Evolutionary conservation across 2,113 vertebrate species (phyloP), one percentile per base, ranked within the genome.

Genomic region (Pantherophis guttatus): DNA sequence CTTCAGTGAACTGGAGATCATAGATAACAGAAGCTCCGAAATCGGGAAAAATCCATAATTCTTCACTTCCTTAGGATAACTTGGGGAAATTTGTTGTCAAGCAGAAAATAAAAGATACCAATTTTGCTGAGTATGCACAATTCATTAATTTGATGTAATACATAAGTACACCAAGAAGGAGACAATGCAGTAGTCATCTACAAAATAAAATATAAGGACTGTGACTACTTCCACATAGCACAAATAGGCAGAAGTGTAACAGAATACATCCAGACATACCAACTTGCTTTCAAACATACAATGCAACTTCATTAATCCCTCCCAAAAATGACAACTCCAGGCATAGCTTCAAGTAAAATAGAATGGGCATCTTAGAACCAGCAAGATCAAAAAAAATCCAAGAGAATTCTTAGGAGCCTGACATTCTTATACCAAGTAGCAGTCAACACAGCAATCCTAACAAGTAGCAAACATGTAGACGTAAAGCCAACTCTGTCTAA

Each of bases 1-100:
- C 94, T 95, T 94, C 93, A 95, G 58, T 91, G 2, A 59, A 75
- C 55, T 0, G 0, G 53, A 94, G 21, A 93, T 8, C 39, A 91
- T 94, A 88, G 1, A 1, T 86, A 86, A 93, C 90, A 95, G 86
- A 33, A 0, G 5, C 6, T 87, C 13, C 0, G 0, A 59, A 33
- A 13, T 10, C 52, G 88, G 94, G 15, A n/a, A 12, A 93, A 93
- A 96, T n/a, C 26, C 15, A 2, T 89, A n/a, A 89, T 90, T 65
- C 65, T 39, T 90, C 9, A 62, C 10, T 33, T 29, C 24, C 3
- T 2, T 1, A n/a, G 15, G 19, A 2, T n/a, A n/a, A 86, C 12
- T 33, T n/a, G 7, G 85, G 39, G 54, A 90, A 90, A 86, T 90
- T 59, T 59, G 58, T 15, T 24, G 17, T 44, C 17, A 33, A 39